Evolutionary conservation across 2,113 vertebrate genomes (phyloP).

Genomic region (Spheniscus mendiculus): DNA sequence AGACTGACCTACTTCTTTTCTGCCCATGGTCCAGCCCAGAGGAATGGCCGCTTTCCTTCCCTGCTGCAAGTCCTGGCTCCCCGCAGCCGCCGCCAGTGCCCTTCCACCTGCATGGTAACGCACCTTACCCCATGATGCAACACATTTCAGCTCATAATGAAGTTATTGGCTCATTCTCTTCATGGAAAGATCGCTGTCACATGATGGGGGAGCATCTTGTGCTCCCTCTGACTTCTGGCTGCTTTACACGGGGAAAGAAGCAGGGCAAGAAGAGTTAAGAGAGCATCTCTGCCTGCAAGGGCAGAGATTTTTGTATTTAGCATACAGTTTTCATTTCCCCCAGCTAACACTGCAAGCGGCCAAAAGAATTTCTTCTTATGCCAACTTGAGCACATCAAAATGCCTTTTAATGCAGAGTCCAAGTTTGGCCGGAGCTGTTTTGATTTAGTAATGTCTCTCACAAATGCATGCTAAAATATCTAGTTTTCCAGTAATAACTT

Average conservation of each 20-base stretch:
- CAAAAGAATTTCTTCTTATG: not conserved
- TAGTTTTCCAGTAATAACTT: not conserved
- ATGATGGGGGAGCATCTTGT: accelerated
- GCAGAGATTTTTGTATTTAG: not conserved
- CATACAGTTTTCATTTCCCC: not conserved
- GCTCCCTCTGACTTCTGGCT: not conserved
- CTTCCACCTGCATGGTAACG: not conserved
- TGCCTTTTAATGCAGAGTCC: not conserved
- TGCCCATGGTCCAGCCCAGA: accelerated
- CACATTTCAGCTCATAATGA: not conserved
- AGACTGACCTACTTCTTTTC: not conserved
- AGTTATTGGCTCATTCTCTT: not conserved
- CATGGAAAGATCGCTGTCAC: not conserved
- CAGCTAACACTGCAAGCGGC: not conserved
- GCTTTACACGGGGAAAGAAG: not conserved
- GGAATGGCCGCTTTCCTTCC: not conserved
- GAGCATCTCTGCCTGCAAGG: not conserved
- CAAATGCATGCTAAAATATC: not conserved
- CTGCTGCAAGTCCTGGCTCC: not conserved
- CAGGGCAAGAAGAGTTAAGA: not conserved
- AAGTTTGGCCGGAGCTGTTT: not conserved
- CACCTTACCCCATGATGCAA: accelerated
- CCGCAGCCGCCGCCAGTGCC: accelerated
- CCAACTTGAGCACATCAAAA: not conserved
- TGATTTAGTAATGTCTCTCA: slow-evolving; percentile 14